Base-by-base conservation (phyloP, 2,797 vertebrate genomes). In the Podarcis lilfordi region DNA sequence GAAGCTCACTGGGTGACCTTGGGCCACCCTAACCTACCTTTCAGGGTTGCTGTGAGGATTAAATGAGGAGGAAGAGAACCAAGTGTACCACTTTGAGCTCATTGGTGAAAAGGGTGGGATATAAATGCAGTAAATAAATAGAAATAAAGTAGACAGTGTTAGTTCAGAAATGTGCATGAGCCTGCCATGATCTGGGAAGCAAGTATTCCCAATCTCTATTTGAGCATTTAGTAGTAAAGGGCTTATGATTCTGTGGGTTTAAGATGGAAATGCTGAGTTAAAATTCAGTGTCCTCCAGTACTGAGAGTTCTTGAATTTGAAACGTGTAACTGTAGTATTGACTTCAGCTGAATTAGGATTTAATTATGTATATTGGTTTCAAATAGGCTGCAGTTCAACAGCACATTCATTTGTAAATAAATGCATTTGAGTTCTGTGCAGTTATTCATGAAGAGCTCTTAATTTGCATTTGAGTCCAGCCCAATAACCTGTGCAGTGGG, bases 301-400 rank as follows among this genome's bases (percentile, higher is more conserved):
- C 68, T 82, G 35, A 78, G 23, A 2, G 50, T 90, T 94, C 85
- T 32, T 80, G 68, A 72, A 37, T 23, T 32, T 68, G 37, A 71
- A 71, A 37, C 29, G 17, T 32, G 45, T 80, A 55, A 43, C 25
- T 35, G 37, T 86, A 55, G 50, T 80, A 86, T 71, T 59, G 78
- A 80, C 66, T 80, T 37, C 64, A 50, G 8, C 27, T 11, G 45
- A 55, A 80, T 55, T 86, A 86, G 43, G 76, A 86, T 86, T 79
- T 69, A 79, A 79, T 71, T 86, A 69, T 50, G 32, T 79, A 71
- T 79, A 55, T 55, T 15, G 35, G 68, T 80, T 86, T 80, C n/a
- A 66, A 80, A 55, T 86, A 72, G 25, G 64, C 59, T 79, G 40
- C 76, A 69, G 85, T 50, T 43, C 64, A 37, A 15, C 8, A 80